Conservation (phyloP, 2,888 invertebrate species). For the Dasysyrphus tricinctus region DNA sequence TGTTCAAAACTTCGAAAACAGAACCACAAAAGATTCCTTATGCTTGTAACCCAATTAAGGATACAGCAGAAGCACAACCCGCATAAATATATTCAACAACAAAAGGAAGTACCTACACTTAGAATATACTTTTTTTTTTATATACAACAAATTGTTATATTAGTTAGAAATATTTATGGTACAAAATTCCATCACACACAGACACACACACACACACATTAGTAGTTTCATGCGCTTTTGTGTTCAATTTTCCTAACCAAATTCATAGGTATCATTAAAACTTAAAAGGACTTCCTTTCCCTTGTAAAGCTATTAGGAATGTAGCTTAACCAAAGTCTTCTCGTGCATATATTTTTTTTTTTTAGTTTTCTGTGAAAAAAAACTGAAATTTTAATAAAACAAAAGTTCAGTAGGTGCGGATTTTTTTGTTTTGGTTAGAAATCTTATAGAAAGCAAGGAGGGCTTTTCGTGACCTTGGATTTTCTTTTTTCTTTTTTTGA, state of each 20-base stretch:
- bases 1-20: not conserved
- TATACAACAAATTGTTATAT: not conserved
- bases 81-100: constrained; percentile 2
- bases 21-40: not conserved
- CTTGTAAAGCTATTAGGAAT: not conserved
- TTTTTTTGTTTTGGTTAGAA: not conserved
- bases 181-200: not conserved
- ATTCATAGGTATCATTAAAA: constrained; percentile 12
- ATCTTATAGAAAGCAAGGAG: not conserved
- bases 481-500: not conserved
- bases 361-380: not conserved
- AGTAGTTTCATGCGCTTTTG: constrained; percentile 5
- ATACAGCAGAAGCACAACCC: not conserved
- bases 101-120: not conserved
- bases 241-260: not conserved
- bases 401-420: not conserved
- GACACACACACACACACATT: not conserved
- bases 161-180: not conserved
- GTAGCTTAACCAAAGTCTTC: not conserved
- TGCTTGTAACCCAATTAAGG: not conserved
- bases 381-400: constrained; percentile 3
- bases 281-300: constrained; percentile 1
- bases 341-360: not conserved
- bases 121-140: not conserved
- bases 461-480: not conserved